Evolutionary conservation across 2,888 invertebrate genomes (phyloP).

Genomic region (Netelia melanura): DNA sequence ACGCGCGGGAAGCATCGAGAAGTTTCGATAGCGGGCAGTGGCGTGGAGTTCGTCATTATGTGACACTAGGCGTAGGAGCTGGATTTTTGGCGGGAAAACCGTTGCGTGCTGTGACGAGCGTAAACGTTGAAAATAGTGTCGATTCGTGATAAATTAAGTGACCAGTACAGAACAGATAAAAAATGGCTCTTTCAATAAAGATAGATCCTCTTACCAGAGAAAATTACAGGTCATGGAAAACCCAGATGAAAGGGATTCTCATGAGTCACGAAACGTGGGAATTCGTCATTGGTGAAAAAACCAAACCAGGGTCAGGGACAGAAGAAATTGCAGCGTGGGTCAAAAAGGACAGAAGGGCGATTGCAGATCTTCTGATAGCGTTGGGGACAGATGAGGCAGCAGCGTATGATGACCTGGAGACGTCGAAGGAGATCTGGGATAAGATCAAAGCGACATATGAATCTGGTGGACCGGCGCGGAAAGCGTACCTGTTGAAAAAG

Average conservation of each 20-base stretch:
- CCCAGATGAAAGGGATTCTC: constrained; percentile 35
- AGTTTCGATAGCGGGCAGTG: constrained; percentile 4
- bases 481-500: constrained; percentile 57
- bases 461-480: constrained; percentile 65
- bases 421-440: constrained; percentile 48
- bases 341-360: constrained; percentile 41
- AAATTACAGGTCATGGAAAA: constrained; percentile 38
- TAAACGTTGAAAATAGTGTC: neutral
- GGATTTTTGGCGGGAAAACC: constrained; percentile 5
- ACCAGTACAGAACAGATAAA: neutral
- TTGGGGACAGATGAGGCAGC: constrained; percentile 30
- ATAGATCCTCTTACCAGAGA: constrained; percentile 33
- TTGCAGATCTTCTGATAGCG: constrained; percentile 36
- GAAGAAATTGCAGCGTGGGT: constrained; percentile 15
- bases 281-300: constrained; percentile 14
- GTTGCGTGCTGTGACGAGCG: neutral
- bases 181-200: constrained; percentile 11
- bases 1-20: constrained; percentile 3
- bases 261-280: constrained; percentile 30
- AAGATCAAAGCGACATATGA: constrained; percentile 47
- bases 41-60: constrained; percentile 1
- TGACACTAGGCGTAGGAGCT: neutral
- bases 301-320: neutral
- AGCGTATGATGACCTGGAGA: constrained; percentile 34
- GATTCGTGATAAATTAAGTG: neutral